Percentiles rank a stretch among this genome's conserved stretches.
Evolutionary conservation across 2,888 invertebrate species (phyloP).

Genomic region (Arrhopalites spinosus): DNA sequence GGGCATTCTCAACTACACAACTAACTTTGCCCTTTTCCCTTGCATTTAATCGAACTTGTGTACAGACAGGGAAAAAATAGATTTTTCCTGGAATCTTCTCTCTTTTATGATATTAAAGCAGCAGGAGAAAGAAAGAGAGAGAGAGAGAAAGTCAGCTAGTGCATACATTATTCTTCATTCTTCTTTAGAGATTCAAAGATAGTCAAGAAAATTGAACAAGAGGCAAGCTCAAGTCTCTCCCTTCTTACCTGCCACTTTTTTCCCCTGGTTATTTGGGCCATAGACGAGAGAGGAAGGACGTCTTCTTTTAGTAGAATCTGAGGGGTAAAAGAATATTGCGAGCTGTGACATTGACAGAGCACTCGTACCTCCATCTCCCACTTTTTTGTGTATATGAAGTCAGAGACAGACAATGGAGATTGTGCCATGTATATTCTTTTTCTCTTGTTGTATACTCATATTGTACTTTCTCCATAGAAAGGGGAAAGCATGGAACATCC

Average conservation of each 20-base stretch:
- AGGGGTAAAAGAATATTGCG: no score
- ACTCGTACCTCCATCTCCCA: no score
- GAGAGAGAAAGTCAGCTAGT: no score
- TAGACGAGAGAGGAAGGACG: not conserved
- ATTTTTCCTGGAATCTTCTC: not conserved
- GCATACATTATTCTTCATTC: no score
- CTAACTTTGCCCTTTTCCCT: not conserved
- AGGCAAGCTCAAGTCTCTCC: not conserved
- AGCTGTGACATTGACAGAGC: no score
- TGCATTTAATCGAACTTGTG: slow-evolving; percentile 4
- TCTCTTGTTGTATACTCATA: no score
- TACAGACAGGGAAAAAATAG: not conserved
- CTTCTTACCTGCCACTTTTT: no score
- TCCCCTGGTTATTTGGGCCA: not conserved
- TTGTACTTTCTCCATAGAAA: not conserved
- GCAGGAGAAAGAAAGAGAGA: no score
- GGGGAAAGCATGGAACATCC: not conserved
- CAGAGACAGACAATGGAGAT: not conserved
- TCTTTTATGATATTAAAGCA: no score
- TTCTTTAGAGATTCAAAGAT: no score
- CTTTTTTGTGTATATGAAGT: not conserved
- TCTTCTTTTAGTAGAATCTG: no score
- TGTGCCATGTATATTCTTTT: no score
- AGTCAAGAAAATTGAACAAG: not conserved
- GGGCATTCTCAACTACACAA: slow-evolving; percentile 28